Percentiles rank a stretch among this genome's conserved stretches.
Conservation (phyloP, 2,113 vertebrate genomes). For the Cyprinodon variegatus region DNA sequence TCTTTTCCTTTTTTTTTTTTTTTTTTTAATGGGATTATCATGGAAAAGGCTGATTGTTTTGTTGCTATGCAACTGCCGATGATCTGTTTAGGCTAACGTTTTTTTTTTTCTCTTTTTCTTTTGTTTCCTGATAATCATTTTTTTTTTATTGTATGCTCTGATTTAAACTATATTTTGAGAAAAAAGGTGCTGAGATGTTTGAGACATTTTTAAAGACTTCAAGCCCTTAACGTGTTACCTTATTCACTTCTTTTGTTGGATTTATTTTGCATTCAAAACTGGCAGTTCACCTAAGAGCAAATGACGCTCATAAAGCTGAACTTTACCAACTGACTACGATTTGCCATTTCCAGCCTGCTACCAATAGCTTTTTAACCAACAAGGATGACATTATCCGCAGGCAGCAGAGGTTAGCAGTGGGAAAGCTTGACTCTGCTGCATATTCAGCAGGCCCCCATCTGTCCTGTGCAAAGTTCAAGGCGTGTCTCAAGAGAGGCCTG, state of each 20-base stretch:
- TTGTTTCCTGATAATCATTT: constrained; percentile 14
- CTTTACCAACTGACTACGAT: constrained; percentile 52
- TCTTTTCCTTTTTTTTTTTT: constrained; percentile 26
- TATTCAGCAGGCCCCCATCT: constrained; percentile 73
- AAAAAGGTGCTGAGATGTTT: constrained; percentile 25
- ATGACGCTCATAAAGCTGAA: constrained; percentile 35
- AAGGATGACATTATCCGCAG: constrained; percentile 75
- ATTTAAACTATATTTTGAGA: constrained; percentile 22
- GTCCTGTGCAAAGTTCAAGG: constrained; percentile 80
- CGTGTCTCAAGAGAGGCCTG: constrained; percentile 74
- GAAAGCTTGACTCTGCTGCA: constrained; percentile 65
- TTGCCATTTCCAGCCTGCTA: constrained; percentile 68
- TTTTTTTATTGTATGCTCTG: constrained; percentile 23
- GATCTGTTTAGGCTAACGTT: constrained; percentile 30
- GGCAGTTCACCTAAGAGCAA: constrained; percentile 30
- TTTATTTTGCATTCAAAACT: constrained; percentile 32
- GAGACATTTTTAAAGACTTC: constrained; percentile 20
- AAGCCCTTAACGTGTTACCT: constrained; percentile 45
- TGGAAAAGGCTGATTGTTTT: constrained; percentile 35
- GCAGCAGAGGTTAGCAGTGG: constrained; percentile 72
- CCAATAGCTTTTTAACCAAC: constrained; percentile 60
- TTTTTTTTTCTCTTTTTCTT: not conserved
- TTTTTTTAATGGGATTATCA: constrained; percentile 18
- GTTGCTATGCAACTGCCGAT: constrained; percentile 64
- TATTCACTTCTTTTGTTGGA: constrained; percentile 32